Conservation (phyloP, 1,140 invertebrate genomes). For the Hyles vespertilio region DNA sequence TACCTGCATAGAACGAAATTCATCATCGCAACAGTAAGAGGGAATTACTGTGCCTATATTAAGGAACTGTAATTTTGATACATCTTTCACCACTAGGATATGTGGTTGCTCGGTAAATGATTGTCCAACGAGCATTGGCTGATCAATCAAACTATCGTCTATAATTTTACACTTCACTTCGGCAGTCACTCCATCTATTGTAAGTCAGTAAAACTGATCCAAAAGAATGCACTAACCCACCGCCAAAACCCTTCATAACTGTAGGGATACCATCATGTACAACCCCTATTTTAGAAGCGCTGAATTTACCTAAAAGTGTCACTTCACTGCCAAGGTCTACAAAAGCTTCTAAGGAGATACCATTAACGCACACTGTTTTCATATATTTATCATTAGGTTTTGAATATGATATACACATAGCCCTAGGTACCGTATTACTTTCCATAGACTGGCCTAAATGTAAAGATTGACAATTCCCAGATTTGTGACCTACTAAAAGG, state of each 20-base stretch:
- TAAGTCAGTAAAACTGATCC: constrained; percentile 14
- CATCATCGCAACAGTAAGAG: too few species aligned
- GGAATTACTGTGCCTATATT: constrained; percentile 9
- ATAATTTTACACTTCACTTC: constrained; percentile 20
- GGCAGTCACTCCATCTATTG: constrained; percentile 21
- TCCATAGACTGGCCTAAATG: too few species aligned
- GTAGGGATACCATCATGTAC: constrained; percentile 13
- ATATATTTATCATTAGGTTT: too few species aligned
- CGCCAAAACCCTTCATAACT: constrained; percentile 24
- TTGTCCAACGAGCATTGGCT: constrained; percentile 19
- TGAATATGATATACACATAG: too few species aligned
- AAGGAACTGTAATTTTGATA: constrained; percentile 12
- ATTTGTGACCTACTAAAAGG: too few species aligned
- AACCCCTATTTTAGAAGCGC: constrained; percentile 4
- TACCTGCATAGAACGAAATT: too few species aligned
- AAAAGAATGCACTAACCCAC: constrained; percentile 18
- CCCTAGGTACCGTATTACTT: too few species aligned
- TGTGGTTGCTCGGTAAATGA: constrained; percentile 22
- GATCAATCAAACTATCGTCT: constrained; percentile 15
- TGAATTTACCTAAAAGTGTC: too few species aligned
- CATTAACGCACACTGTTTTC: too few species aligned
- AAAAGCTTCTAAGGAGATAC: too few species aligned
- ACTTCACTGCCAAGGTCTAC: too few species aligned
- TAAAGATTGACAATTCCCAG: too few species aligned
- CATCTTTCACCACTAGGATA: constrained; percentile 20